Base-by-base conservation (phyloP, 2,888 invertebrate genomes). In the Drosophila paucipuncta region DNA sequence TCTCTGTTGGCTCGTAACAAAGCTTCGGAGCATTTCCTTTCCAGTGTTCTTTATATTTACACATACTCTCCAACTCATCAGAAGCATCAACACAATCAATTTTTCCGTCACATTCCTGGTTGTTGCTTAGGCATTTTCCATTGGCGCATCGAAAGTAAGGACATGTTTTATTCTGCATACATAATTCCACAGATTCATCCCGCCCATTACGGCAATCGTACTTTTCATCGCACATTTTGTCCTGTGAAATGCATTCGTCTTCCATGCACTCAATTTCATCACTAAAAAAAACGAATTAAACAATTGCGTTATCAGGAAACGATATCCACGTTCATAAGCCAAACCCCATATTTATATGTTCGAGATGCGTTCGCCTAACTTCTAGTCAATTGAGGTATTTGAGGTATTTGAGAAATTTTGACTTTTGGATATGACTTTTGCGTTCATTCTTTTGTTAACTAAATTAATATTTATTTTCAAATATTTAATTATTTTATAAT, bases 61-160 rank as follows among this genome's bases (percentile, higher is more conserved):
- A 80, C 0, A 49, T 1, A 0, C 0, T 2, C 0, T 2, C 2
- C 18, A 74, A 16, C 31, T 82, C 85, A 57, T 81, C 85, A 10
- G 74, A 53, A 4, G 82, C 82, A 61, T 81, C 84, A 13, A 71
- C 18, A n/a, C 81, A 81, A 60, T 81, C 61, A 6, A 49, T 9
- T 0, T 1, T 7, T n/a, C 55, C 30, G 39, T 81, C 11, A 30
- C 84, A 81, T 0, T 39, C 0, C 0, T 3, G 0, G 0, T 1
- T 0, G 0, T 0, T 0, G 0, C 2, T 2, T 10, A 81, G 50
- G 10, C 25, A 49, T 1, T 4, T 11, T 0, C 85, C 85, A 57
- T 73, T 78, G 4, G 22, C 78, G 13, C 82, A 82, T 30, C 47
- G 75, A 53, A 30, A 50, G 0, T 9, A 0, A 16, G 22, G 13